Evolutionary conservation across 2,888 invertebrate species (phyloP).

Genomic region (Apamea monoglypha): DNA sequence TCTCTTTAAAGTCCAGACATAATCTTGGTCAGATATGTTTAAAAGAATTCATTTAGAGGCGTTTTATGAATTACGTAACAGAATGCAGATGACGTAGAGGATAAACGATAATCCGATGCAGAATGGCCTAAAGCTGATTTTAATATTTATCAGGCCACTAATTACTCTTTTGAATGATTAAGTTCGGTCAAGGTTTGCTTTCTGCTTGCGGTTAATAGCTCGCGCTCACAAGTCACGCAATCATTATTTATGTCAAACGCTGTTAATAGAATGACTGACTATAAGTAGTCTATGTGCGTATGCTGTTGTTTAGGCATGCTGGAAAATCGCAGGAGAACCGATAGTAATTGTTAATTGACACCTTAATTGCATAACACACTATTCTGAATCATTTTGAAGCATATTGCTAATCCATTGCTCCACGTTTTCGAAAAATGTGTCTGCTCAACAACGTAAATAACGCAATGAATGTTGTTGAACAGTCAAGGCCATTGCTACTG

Average conservation of each 20-base stretch:
- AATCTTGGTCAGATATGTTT: too few species aligned
- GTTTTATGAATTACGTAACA: neutral
- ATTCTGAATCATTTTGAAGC: too few species aligned
- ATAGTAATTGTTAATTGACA: too few species aligned
- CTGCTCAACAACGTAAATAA: too few species aligned
- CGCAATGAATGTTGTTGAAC: too few species aligned
- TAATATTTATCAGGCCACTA: constrained; percentile 33
- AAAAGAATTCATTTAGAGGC: neutral
- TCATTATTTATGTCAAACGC: neutral
- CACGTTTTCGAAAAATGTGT: too few species aligned
- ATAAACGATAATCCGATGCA: constrained; percentile 8
- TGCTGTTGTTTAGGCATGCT: neutral
- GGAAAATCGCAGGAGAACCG: neutral
- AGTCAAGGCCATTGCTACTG: too few species aligned
- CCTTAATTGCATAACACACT: too few species aligned
- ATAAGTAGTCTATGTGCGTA: neutral
- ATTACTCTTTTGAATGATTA: constrained; percentile 41
- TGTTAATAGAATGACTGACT: neutral
- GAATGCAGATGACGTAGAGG: neutral
- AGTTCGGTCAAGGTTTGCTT: constrained; percentile 14
- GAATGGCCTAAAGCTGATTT: constrained; percentile 9
- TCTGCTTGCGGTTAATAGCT: constrained; percentile 28
- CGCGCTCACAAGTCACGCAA: neutral
- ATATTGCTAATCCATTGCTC: too few species aligned
- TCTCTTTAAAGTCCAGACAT: too few species aligned